phyloP scores from a whole-genome alignment of 2,888 invertebrate species.

The Andrena minutula region DNA sequence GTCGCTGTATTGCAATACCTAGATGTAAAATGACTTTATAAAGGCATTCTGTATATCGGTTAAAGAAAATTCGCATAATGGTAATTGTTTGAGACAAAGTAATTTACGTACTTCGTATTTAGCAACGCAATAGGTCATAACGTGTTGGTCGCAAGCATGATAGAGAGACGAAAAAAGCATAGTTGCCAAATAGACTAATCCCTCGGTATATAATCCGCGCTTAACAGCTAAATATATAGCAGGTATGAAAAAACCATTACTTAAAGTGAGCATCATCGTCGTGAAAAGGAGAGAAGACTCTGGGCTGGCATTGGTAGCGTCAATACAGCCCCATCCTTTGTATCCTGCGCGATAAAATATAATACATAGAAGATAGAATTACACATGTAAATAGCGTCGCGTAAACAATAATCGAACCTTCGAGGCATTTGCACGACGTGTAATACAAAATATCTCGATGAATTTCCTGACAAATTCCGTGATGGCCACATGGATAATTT shows the following conservation, averaged over 20 bases:
- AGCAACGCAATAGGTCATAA: constrained; percentile 84
- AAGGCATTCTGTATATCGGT: not conserved
- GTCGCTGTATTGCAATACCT: constrained; percentile 87
- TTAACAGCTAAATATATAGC: constrained; percentile 86
- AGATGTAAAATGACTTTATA: constrained; percentile 39
- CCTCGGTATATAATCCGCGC: constrained; percentile 86
- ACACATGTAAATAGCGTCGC: constrained; percentile 1
- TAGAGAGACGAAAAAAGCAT: constrained; percentile 88
- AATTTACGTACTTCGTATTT: constrained; percentile 82
- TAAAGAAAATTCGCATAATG: not conserved
- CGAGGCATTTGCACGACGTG: constrained; percentile 85
- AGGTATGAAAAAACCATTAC: constrained; percentile 87
- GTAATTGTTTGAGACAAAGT: constrained; percentile 19
- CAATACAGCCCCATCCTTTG: constrained; percentile 87
- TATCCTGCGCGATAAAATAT: constrained; percentile 83
- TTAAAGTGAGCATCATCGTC: constrained; percentile 86
- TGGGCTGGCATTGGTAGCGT: constrained; percentile 85
- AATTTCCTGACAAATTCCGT: constrained; percentile 85
- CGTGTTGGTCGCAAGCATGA: constrained; percentile 87
- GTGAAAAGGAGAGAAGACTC: constrained; percentile 80
- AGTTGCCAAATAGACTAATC: constrained; percentile 86
- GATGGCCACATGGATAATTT: constrained; percentile 83
- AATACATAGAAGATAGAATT: not conserved
- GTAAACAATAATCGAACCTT: constrained; percentile 76
- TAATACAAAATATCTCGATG: constrained; percentile 85